Base-by-base conservation (phyloP, 2,888 invertebrate genomes). In the Drosophila tanythrix region DNA sequence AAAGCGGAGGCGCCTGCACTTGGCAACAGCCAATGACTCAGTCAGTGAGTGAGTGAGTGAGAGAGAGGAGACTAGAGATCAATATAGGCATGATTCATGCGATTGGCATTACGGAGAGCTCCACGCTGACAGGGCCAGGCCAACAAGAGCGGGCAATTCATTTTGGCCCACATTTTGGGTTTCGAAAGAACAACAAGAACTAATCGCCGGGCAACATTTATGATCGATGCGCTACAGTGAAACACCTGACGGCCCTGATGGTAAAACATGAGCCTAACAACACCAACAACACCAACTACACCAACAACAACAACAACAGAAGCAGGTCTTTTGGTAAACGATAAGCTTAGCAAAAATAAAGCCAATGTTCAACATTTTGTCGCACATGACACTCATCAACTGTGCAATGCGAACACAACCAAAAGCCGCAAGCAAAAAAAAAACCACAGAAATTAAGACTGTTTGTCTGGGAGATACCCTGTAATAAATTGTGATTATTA, bases 31-130 rank as follows among this genome's bases (percentile, higher is more conserved):
- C 40, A 27, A 51, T 33, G 53, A 55, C 40, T 51, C 25, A 35
- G 31, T 61, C 46, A 52, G 56, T 29, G 48, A 65, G 64, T 25
- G 65, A 13, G 52, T 18, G 21, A 21, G 21, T 3, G 40, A n/a
- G 40, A 7, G 52, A 57, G 35, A 35, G 59, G 60, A n/a, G 51
- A 68, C 40, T 48, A 25, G 78, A 82, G 86, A 82, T 83, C 86
- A 86, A 86, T 83, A 85, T 78, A 3, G 25, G 74, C 79, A 81
- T 84, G 84, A 84, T 79, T 84, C 84, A 84, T 86, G 74, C 70
- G 71, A 82, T 61, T 72, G 86, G 86, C 74, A 84, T 82, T 46
- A 2, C 25, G 4, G 79, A 31, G 21, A 29, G 48, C 40, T 65
- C 52, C 36, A 29, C 13, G 36, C n/a, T 51, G 33, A 67, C 53